phyloP scores from a whole-genome alignment of 2,888 invertebrate species.

The Sinohyriopsis cumingii region DNA sequence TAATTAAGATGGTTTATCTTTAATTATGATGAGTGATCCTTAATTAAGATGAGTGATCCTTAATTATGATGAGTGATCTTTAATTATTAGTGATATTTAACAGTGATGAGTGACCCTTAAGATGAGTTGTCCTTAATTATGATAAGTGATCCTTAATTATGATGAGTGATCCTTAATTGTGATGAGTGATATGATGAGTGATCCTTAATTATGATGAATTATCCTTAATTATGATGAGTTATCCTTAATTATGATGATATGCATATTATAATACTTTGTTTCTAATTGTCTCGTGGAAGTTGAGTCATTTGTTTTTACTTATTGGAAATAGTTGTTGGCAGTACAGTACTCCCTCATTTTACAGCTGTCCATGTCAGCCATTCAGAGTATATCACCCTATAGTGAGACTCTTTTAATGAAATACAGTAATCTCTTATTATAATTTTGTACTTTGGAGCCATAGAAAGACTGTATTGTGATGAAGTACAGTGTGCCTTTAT shows the following conservation, averaged over 20 bases:
- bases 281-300: not conserved
- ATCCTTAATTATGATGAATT: too few species aligned
- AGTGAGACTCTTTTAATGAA: too few species aligned
- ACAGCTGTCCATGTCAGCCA: too few species aligned
- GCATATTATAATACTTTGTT: not conserved
- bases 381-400: too few species aligned
- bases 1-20: not conserved
- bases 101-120: slow-evolving; percentile 9
- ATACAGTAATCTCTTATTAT: too few species aligned
- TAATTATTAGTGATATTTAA: too few species aligned
- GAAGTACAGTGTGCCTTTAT: too few species aligned
- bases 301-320: not conserved
- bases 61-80: not conserved
- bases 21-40: not conserved
- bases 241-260: not conserved
- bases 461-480: too few species aligned
- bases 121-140: not conserved
- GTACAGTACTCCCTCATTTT: too few species aligned
- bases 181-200: slow-evolving; percentile 7
- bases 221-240: slow-evolving; percentile 13
- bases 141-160: not conserved
- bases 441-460: too few species aligned
- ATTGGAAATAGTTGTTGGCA: too few species aligned
- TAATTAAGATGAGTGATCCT: slow-evolving; percentile 14
- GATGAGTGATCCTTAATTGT: slow-evolving; percentile 12